Percentiles rank a stretch among this genome's conserved stretches.
These are phyloP conservation scores for Epinotia brunnichana DNA, from an alignment of 2,888 invertebrate species.

Conservation along the genomic window DNA sequence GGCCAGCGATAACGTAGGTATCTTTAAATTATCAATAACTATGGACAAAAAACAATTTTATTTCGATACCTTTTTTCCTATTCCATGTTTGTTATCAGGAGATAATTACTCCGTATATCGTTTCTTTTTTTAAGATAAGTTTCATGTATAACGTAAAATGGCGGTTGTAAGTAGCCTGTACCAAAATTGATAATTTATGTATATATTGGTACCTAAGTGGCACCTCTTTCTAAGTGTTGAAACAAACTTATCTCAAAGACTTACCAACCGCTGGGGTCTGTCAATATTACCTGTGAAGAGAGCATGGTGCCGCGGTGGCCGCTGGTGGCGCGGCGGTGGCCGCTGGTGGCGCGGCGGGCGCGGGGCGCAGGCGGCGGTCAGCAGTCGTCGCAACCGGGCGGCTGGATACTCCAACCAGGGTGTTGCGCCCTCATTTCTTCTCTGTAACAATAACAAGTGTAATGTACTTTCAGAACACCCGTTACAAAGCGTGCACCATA, in stretches of 20 bases:
- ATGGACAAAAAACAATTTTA: neutral
- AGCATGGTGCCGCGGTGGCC: constrained; percentile 36
- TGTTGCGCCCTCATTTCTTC: constrained; percentile 55
- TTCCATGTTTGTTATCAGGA: neutral
- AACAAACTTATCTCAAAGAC: too few relatives aligned
- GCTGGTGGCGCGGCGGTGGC: constrained; percentile 44
- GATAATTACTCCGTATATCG: too few relatives aligned
- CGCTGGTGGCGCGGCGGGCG: constrained; percentile 45
- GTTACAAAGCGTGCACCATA: neutral
- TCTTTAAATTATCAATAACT: neutral
- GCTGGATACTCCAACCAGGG: constrained; percentile 68
- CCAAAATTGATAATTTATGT: too few relatives aligned
- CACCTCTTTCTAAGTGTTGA: too few relatives aligned
- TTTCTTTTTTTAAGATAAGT: too few relatives aligned
- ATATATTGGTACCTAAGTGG: too few relatives aligned
- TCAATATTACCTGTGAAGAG: constrained; percentile 25
- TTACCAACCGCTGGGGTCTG: neutral
- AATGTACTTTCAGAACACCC: neutral
- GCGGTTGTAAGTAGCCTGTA: too few relatives aligned
- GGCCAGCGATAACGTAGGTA: neutral
- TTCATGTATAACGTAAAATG: too few relatives aligned
- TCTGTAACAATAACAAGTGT: constrained; percentile 46
- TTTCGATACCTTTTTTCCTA: neutral
- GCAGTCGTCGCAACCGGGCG: constrained; percentile 62
- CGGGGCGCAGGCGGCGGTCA: constrained; percentile 55